A percentile compares a stretch with the other conserved stretches of the same genome.
phyloP scores from a whole-genome alignment of 2,797 vertebrate genomes.

The Odontamblyopus lacepedii region DNA sequence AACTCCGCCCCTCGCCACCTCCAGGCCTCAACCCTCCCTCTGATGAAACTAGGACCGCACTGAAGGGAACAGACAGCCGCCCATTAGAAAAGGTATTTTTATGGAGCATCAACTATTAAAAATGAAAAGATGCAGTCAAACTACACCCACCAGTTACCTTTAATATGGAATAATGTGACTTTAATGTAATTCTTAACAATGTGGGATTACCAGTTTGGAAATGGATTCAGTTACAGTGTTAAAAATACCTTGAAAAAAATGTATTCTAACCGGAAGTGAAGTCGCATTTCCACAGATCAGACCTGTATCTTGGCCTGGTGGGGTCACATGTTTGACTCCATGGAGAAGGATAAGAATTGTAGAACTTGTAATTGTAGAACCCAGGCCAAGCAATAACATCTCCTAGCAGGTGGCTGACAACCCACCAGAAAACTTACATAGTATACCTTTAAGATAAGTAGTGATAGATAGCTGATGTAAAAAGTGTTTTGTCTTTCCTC shows the following conservation, averaged over 20 bases:
- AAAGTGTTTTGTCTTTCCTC: conserved; percentile 1
- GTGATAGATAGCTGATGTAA: background rate
- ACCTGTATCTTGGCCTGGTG: too few species aligned
- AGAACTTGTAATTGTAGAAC: too few species aligned
- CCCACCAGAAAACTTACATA: background rate
- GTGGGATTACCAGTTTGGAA: too few species aligned
- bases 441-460: background rate
- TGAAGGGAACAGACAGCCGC: conserved; percentile 68
- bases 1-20: conserved; percentile 69
- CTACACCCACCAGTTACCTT: background rate
- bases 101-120: background rate
- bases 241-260: background rate
- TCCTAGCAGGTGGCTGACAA: background rate
- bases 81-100: conserved; percentile 76
- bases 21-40: conserved; percentile 72
- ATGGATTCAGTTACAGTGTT: too few species aligned
- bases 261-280: background rate
- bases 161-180: too few species aligned
- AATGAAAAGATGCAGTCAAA: background rate
- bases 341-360: background rate
- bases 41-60: conserved; percentile 65
- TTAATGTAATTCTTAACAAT: too few species aligned
- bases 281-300: background rate
- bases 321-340: background rate
- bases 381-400: background rate